Evolutionary conservation across 1,140 invertebrate genomes (phyloP).

Genomic region (Drosophila tristis): DNA sequence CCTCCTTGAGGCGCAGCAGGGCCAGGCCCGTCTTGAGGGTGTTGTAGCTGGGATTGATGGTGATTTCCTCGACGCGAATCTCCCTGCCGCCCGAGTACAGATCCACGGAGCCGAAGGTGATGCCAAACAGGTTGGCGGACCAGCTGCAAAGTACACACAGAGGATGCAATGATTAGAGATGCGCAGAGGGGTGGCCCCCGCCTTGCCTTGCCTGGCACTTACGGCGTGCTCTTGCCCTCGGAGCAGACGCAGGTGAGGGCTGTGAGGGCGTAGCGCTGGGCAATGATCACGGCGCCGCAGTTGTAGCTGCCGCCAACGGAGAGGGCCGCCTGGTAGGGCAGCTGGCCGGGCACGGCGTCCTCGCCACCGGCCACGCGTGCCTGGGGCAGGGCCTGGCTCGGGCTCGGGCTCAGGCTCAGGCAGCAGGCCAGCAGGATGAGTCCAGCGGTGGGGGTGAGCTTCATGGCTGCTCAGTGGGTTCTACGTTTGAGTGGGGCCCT

Average conservation of each 20-base stretch:
- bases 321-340: conserved; percentile 73
- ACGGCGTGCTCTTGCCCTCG: conserved; percentile 56
- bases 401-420: background rate
- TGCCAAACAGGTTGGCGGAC: conserved; percentile 61
- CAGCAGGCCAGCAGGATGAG: conserved; percentile 27
- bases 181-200: too few relatives aligned
- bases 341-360: conserved; percentile 63
- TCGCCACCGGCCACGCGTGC: conserved; percentile 65
- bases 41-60: conserved; percentile 62
- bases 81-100: conserved; percentile 64
- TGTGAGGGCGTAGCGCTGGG: conserved; percentile 62
- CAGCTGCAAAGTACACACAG: conserved; percentile 33
- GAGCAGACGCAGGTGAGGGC: conserved; percentile 75
- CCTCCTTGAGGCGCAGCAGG: conserved; percentile 57
- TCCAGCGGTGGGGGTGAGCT: conserved; percentile 34
- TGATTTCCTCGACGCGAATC: conserved; percentile 63
- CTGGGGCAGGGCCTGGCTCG: conserved; percentile 26
- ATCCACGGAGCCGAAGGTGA: conserved; percentile 64
- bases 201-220: background rate
- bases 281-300: conserved; percentile 70
- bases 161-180: background rate
- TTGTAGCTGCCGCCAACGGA: conserved; percentile 67
- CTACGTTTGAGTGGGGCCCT: background rate
- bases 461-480: conserved; percentile 28
- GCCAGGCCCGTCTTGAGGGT: conserved; percentile 63